Evolutionary conservation across 2,113 vertebrate species (phyloP), one percentile per base, ranked within the genome.

Genomic region (Meriones unguiculatus): DNA sequence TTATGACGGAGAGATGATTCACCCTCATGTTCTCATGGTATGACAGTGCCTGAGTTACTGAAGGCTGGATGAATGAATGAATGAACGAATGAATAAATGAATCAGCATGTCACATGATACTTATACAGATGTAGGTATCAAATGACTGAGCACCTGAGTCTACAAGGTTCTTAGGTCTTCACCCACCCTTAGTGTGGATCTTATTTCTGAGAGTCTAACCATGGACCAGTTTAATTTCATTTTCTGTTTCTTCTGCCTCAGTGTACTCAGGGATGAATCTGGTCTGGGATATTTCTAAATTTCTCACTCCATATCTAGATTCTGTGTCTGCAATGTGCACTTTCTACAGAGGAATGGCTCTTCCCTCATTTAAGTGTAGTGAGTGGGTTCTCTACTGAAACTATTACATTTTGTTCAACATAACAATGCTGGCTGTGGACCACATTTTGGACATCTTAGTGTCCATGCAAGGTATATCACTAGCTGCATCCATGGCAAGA

Each of bases 11-110:
- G 1, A 52, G 30, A 0, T 1, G 0, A 35, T 78, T 89, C 7
- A 1, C 38, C 3, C 52, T 38, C 5, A 4, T 4, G 0, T 5
- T 41, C 8, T 13, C 35, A 18, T 0, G 13, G 25, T 1, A 6
- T 4, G 12, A 41, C 1, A 2, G 52, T 5, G 9, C 2, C 28
- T 18, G 30, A 5, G 1, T 20, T 28, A 78, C 30, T 6, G 4
- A 87, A 62, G 70, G 2, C 5, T 46, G 82, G 28, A 52, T 54
- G 76, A 32, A 46, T 1, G 7, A 59, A 17, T 28, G 1, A n/a
- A 57, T 25, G 35, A 50, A 25, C n/a, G 73, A n/a, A 52, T 54
- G 46, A 54, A 50, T 1, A 4, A 46, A 11, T 35, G 2, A 41
- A 35, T 57, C 10, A 67, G 28, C 22, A 50, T n/a, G 1, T 15